These are phyloP conservation scores for Plutomurus gul DNA, from an alignment of 1,140 invertebrate genomes.

Conservation along the genomic window DNA sequence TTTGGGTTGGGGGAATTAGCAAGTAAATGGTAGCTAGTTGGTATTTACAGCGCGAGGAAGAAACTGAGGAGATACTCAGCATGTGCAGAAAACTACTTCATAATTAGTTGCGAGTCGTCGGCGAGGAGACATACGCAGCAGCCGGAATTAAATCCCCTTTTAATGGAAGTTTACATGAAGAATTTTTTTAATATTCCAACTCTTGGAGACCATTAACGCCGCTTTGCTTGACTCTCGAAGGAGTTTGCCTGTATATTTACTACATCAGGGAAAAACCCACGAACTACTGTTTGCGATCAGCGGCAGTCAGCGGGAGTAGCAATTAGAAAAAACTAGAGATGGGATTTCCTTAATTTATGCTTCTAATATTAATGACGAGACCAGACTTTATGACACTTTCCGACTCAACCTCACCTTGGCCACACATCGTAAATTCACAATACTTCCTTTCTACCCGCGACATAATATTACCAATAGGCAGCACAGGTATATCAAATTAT, in stretches of 20 bases:
- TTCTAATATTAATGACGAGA: constrained; percentile 41
- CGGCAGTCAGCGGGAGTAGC: constrained; percentile 18
- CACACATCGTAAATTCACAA: constrained; percentile 2
- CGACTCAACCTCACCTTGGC: constrained; percentile 26
- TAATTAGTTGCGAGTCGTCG: constrained; percentile 40
- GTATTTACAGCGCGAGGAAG: constrained; percentile 2
- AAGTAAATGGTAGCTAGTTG: constrained; percentile 8
- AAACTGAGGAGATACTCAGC: constrained; percentile 4
- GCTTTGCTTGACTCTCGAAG: constrained; percentile 24
- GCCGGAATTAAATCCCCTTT: constrained; percentile 41
- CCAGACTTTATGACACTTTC: constrained; percentile 31
- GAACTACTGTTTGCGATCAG: constrained; percentile 20
- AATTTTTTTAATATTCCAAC: constrained; percentile 44
- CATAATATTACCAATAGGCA: too few species aligned
- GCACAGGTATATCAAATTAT: too few species aligned
- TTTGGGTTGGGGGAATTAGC: constrained; percentile 7
- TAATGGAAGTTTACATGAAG: constrained; percentile 40
- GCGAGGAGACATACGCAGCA: not conserved
- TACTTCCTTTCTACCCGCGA: too few species aligned
- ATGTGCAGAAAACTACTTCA: constrained; percentile 41
- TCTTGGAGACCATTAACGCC: constrained; percentile 38
- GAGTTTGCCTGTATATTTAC: not conserved
- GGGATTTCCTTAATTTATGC: constrained; percentile 44
- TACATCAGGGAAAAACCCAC: not conserved
- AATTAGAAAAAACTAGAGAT: constrained; percentile 40